A percentile compares a stretch with the other conserved stretches of the same genome.
phyloP scores from a whole-genome alignment of 2,797 vertebrate genomes.

The Serranus cabrilla region DNA sequence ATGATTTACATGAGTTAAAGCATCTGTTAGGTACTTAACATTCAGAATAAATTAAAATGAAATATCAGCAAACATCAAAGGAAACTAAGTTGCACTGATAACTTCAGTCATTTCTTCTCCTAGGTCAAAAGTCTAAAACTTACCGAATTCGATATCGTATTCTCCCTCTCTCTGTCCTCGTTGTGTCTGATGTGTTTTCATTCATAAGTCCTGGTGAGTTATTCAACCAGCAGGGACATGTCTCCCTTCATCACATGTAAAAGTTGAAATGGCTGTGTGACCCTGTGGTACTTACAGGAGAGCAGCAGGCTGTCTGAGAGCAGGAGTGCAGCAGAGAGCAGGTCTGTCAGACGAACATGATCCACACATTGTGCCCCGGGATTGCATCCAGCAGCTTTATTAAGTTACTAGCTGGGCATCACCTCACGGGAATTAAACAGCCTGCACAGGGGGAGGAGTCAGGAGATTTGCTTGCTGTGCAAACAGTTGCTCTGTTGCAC shows the following conservation, averaged over 20 bases:
- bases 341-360: slow-evolving; percentile 71
- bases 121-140: slow-evolving; percentile 56
- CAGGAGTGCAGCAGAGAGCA: slow-evolving; percentile 57
- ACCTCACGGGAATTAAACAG: slow-evolving; percentile 73
- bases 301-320: slow-evolving; percentile 59
- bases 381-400: slow-evolving; percentile 80
- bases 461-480: slow-evolving; percentile 47
- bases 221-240: slow-evolving; percentile 53
- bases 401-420: slow-evolving; percentile 71
- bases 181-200: slow-evolving; percentile 60
- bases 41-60: background rate
- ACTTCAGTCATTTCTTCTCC: background rate
- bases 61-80: slow-evolving; percentile 2
- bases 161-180: slow-evolving; percentile 62
- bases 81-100: slow-evolving; percentile 10
- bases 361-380: slow-evolving; percentile 76
- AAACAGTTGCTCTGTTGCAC: slow-evolving; percentile 45
- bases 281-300: slow-evolving; percentile 65
- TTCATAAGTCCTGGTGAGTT: slow-evolving; percentile 74
- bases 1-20: slow-evolving; percentile 1
- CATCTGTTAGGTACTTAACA: background rate
- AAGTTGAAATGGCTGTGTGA: slow-evolving; percentile 43
- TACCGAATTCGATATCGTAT: slow-evolving; percentile 64
- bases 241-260: slow-evolving; percentile 45
- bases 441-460: slow-evolving; percentile 71